phyloP scores from a whole-genome alignment of 2,888 invertebrate genomes.

The Tetheella fluctuosa region DNA sequence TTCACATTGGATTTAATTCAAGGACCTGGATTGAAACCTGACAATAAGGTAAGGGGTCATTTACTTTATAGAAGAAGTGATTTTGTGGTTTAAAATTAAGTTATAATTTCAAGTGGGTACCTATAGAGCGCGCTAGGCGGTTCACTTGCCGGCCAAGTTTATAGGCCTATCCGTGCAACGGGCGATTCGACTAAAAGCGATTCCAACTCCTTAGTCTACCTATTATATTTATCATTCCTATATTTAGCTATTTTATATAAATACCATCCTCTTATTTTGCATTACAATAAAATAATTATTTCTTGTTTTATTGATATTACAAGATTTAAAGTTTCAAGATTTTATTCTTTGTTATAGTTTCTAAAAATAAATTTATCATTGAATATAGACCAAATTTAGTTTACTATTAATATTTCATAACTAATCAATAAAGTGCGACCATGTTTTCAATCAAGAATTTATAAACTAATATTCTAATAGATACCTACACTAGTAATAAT shows the following conservation, averaged over 20 bases:
- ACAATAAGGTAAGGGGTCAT: constrained; percentile 60
- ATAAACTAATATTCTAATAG: no score
- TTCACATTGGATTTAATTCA: constrained; percentile 65
- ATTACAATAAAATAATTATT: no score
- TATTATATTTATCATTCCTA: neutral
- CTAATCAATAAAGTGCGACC: no score
- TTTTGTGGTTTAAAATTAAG: constrained; percentile 27
- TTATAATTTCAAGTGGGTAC: constrained; percentile 21
- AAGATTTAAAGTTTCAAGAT: no score
- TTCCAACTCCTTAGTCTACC: neutral
- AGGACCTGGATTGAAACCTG: constrained; percentile 63
- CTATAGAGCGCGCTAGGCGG: constrained; percentile 15
- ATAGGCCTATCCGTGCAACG: constrained; percentile 57
- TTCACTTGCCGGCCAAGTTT: constrained; percentile 27
- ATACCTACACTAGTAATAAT: no score
- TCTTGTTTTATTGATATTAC: no score
- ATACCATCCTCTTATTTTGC: no score
- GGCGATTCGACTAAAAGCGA: constrained; percentile 16
- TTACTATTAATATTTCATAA: no score
- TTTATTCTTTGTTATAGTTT: no score
- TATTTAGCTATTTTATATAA: neutral
- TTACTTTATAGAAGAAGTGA: constrained; percentile 25
- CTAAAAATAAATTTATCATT: no score
- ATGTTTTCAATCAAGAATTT: no score
- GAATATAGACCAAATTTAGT: no score